These are phyloP conservation scores for Takifugu ocellatus DNA, from an alignment of 2,797 vertebrate species.

Conservation along the genomic window DNA sequence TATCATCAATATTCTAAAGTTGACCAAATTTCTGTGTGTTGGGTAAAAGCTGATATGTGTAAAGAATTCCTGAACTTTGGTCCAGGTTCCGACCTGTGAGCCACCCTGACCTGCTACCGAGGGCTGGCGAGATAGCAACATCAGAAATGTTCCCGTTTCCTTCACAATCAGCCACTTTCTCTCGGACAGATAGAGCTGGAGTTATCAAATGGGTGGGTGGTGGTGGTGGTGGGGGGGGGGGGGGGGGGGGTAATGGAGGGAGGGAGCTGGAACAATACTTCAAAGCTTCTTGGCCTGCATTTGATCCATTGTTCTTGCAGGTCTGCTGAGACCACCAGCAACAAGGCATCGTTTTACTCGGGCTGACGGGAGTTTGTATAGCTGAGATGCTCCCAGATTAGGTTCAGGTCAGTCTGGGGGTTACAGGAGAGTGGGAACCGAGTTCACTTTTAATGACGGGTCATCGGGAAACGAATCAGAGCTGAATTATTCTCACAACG, in stretches of 20 bases:
- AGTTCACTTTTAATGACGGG: slow-evolving; percentile 9
- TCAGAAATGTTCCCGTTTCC: slow-evolving; percentile 26
- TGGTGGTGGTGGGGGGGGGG: slow-evolving; percentile 51
- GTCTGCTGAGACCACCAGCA: slow-evolving; percentile 73
- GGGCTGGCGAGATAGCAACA: slow-evolving; percentile 32
- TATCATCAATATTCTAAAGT: no score
- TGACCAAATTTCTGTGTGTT: no score
- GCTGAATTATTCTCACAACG: not conserved
- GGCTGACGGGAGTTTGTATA: slow-evolving; percentile 59
- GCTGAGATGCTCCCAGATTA: slow-evolving; percentile 67
- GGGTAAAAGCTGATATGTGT: no score
- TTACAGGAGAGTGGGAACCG: slow-evolving; percentile 32
- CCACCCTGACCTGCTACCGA: no score
- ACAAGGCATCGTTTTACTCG: slow-evolving; percentile 75
- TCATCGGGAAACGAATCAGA: not conserved
- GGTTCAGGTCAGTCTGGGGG: slow-evolving; percentile 60
- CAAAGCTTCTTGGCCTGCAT: slow-evolving; percentile 70
- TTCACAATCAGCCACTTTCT: slow-evolving; percentile 54
- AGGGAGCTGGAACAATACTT: slow-evolving; percentile 70
- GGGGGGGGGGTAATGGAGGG: slow-evolving; percentile 44
- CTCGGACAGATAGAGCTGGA: slow-evolving; percentile 25
- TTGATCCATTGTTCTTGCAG: slow-evolving; percentile 76
- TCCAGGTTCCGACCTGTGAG: no score
- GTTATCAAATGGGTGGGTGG: slow-evolving; percentile 35
- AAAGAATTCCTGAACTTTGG: no score